Base-by-base conservation (phyloP, 30 jellyfish, hydroid and myxozoan genomes). In the Phacellophora camtschatica region DNA sequence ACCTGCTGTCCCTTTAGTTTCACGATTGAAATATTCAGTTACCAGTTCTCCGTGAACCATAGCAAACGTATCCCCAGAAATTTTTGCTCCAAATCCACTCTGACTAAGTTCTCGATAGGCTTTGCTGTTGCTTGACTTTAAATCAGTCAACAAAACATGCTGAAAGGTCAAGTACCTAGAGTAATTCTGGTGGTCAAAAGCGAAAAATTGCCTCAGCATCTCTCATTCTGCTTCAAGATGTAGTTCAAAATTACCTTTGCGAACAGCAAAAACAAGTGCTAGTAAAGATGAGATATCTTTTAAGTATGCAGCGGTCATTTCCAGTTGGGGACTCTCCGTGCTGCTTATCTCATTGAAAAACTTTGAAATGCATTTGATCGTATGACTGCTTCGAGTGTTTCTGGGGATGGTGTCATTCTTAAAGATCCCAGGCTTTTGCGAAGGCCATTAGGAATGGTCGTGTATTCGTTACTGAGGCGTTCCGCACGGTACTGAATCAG, bases 141-240 rank as follows among this genome's bases (percentile, higher is more conserved):
- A 41, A 41, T 41, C 55, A 8, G 55, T 41, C 16, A 41, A 41
- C 9, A 9, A 54, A 11, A 54, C 69, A 11, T 54, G 69, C 24
- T 54, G 69, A 19, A 15, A 54, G 8, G 32, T 67, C 82, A 67
- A 34, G 82, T 67, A 67, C 16, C 76, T 10, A 29, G 82, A 16
- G 34, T 67, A 67, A 30, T 67, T 67, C 16, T 67, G 82, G n/a
- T n/a, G n/a, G n/a, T n/a, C n/a, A n/a, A n/a, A n/a, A n/a, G n/a
- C n/a, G n/a, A n/a, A n/a, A n/a, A 48, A 11, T 29, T 62, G 63
- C 27, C 15, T 24, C 18, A 62, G 18, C 77, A 62, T 62, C 7
- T 22, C 65, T n/a, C 77, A 5, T 24, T 62, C 77, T 5, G 77
- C 77, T 24, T 62, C 11, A 8, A 28, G 63, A 62, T 62, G 57